Evolutionary conservation across 2,113 vertebrate species (phyloP), one percentile per base, ranked within the genome.

Genomic region (Collichthys lucidus): DNA sequence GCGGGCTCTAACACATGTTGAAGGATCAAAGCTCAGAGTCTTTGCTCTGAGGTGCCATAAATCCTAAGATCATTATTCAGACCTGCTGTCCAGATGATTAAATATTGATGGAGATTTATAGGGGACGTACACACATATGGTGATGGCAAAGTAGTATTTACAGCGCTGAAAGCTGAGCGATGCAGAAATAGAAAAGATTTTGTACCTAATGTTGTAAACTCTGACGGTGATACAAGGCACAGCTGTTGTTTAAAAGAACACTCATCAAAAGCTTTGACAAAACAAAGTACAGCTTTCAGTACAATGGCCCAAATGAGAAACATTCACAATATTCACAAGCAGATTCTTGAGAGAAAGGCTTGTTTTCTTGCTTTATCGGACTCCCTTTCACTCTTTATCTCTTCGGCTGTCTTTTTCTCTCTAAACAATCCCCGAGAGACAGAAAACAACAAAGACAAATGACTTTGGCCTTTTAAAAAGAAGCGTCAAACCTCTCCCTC

Each of bases 401-500:
- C 78, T 77, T 47, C 72, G 0, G 14, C 68, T 67, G 68, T 85
- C 77, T 65, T 56, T 65, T 74, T 70, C 69, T 42, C 73, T 52
- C 74, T 62, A 83, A 90, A 90, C 87, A 91, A 87, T 82, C 57
- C 88, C 84, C 44, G 56, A 20, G 90, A 91, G 91, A 85, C 83
- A 57, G 42, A 89, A 79, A 88, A 77, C 82, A 90, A 85, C 74
- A 91, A 84, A 91, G 83, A 90, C 84, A 88, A 89, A 93, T 82
- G 86, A 86, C 84, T 92, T 85, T 92, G 88, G 82, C 88, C 90
- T 92, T 92, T 91, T 74, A 85, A 90, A 40, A 88, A 90, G 79
- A 88, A 79, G 86, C 57, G 4, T 86, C 71, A 85, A 85, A 71
- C 56, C 75, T 84, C 72, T 92, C 81, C 73, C 79, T 80, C 60